Evolutionary conservation across 2,113 vertebrate species (phyloP), one percentile per base, ranked within the genome.

Genomic region (Poeciliopsis prolifica): DNA sequence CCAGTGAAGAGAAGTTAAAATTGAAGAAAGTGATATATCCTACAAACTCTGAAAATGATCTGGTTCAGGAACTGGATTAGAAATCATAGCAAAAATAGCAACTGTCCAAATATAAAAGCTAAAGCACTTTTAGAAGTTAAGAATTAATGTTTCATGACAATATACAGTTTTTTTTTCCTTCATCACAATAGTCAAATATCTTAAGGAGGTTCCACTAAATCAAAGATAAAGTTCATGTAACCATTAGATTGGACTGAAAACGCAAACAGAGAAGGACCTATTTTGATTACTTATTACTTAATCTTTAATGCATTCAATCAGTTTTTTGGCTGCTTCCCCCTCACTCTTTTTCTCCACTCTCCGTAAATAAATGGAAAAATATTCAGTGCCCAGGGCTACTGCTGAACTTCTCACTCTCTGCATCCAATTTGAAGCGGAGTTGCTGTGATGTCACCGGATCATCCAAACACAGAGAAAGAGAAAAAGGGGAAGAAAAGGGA

Each of bases 361-460:
- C 72, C 83, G 72, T 70, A 93, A 95, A 94, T 95, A 95, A 94
- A 95, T 95, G 94, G 93, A 95, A 95, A 95, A 95, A 94, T 94
- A 95, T 94, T 94, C 94, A 89, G 83, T 85, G 94, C 94, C 94
- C 81, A 68, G 81, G 94, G 95, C 94, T 90, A 94, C 91, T 65
- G 81, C 88, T 95, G 94, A 95, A 95, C 94, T 95, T 94, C 93
- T 94, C 93, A 93, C 94, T 95, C 91, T 91, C 93, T 93, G 94
- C 93, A 94, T 94, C 93, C 94, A 94, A 94, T 95, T 93, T 93
- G 88, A 92, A 94, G 90, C 78, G 54, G 86, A 90, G 87, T 85
- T 88, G 88, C 86, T 80, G 87, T 95, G 93, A 95, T 94, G 93
- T 94, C 93, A 95, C 89, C 74, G 67, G 81, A 90, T 86, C 90